Evolutionary conservation across 2,888 invertebrate species (phyloP).

Genomic region (Phengaris arion): DNA sequence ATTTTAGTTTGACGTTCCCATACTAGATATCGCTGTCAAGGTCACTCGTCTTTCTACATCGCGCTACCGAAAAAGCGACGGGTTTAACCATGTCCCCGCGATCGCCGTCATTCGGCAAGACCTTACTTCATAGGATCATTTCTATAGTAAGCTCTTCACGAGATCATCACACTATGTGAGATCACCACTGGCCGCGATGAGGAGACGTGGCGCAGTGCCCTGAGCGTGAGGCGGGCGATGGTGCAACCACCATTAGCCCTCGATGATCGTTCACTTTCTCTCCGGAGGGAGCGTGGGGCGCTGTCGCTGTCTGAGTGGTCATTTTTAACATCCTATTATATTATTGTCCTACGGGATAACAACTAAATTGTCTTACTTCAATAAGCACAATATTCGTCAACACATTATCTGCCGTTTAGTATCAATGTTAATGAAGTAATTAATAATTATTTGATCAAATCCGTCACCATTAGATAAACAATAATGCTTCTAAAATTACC

Average conservation of each 20-base stretch:
- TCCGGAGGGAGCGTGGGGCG: constrained; percentile 41
- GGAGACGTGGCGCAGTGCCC: constrained; percentile 46
- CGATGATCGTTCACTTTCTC: constrained; percentile 50
- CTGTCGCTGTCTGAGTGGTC: constrained; percentile 47
- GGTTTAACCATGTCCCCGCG: not conserved
- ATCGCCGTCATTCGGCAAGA: constrained; percentile 34
- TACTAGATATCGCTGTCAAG: constrained; percentile 6
- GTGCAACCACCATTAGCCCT: constrained; percentile 42
- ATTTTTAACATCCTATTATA: constrained; percentile 19
- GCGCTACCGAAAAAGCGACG: constrained; percentile 15
- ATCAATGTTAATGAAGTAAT: no score
- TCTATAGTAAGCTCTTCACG: constrained; percentile 52
- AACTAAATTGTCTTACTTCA: no score
- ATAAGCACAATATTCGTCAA: no score
- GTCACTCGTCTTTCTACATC: not conserved
- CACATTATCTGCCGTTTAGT: no score
- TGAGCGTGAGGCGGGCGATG: constrained; percentile 48
- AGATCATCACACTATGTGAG: constrained; percentile 48
- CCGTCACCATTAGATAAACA: no score
- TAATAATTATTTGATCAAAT: no score
- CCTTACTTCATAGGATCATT: constrained; percentile 49
- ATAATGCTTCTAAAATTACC: no score
- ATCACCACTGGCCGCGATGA: constrained; percentile 46
- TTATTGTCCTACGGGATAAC: not conserved
- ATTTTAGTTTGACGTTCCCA: not conserved